Evolutionary conservation across 2,797 vertebrate genomes (phyloP).

Genomic region (Urocyon cinereoargenteus): DNA sequence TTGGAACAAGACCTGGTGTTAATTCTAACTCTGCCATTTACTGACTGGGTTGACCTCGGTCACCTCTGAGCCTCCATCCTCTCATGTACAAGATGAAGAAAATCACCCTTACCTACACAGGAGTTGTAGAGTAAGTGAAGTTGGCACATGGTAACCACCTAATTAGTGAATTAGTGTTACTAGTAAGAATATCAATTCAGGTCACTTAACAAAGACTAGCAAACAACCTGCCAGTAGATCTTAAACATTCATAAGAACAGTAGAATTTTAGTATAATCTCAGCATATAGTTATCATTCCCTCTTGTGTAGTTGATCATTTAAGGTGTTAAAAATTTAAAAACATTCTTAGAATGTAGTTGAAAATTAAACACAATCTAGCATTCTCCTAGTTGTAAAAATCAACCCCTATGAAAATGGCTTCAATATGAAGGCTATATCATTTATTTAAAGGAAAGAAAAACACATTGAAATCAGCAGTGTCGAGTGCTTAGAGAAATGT

Average conservation of each 20-base stretch:
- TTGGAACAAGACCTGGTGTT: slow-evolving; percentile 31
- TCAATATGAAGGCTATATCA: neutral
- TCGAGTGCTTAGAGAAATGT: neutral
- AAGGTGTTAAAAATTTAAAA: slow-evolving; percentile 44
- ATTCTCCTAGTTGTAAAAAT: slow-evolving; percentile 43
- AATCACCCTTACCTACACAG: neutral
- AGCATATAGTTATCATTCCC: neutral
- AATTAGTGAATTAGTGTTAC: neutral
- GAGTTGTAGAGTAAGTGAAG: slow-evolving; percentile 26
- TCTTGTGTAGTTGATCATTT: neutral
- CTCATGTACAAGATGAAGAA: neutral
- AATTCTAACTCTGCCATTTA: slow-evolving; percentile 13
- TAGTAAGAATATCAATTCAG: slow-evolving; percentile 27
- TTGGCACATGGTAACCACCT: neutral
- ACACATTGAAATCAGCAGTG: neutral
- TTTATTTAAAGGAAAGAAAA: slow-evolving; percentile 27
- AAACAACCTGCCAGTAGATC: neutral
- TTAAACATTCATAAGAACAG: neutral
- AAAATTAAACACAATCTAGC: neutral
- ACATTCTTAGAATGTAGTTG: neutral
- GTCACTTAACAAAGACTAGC: slow-evolving; percentile 12
- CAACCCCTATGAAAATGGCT: slow-evolving; percentile 25
- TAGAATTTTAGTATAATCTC: slow-evolving; percentile 18
- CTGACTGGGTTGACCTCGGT: slow-evolving; percentile 30
- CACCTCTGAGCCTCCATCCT: neutral